Conservation (phyloP, 1,140 invertebrate species). For the Cherax destructor region DNA sequence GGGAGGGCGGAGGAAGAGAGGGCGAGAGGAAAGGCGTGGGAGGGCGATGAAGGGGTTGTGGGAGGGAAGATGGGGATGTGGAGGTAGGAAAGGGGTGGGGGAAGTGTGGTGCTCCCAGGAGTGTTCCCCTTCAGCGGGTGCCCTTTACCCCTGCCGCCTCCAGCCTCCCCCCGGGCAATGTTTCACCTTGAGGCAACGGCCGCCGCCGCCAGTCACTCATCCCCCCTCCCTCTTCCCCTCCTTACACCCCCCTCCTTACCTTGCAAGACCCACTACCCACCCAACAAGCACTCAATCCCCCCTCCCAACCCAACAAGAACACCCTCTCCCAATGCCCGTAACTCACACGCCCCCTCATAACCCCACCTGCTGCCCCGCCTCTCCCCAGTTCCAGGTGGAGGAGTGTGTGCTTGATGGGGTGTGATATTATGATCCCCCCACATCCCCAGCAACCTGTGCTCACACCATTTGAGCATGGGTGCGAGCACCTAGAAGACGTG, state of each 20-base stretch:
- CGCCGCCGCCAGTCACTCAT: slow-evolving; percentile 24
- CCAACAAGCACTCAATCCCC: too few relatives aligned
- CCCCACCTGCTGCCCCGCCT: too few relatives aligned
- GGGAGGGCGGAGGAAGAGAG: background rate
- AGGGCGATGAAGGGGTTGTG: background rate
- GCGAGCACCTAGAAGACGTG: background rate
- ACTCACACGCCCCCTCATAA: background rate
- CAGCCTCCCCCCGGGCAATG: slow-evolving; percentile 63
- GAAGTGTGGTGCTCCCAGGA: slow-evolving; percentile 47
- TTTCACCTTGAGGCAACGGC: slow-evolving; percentile 66
- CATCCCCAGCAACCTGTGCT: too few relatives aligned
- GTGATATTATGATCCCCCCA: too few relatives aligned
- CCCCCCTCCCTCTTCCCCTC: background rate
- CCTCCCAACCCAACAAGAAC: too few relatives aligned
- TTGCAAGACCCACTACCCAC: background rate
- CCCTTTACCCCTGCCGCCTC: slow-evolving; percentile 62
- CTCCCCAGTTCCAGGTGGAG: too few relatives aligned
- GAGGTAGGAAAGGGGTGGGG: background rate
- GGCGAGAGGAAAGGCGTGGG: background rate
- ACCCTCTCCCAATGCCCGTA: background rate
- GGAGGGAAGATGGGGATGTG: background rate
- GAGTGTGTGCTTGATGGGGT: too few relatives aligned
- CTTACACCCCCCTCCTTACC: background rate
- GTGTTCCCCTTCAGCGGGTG: slow-evolving; percentile 61
- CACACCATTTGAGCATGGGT: too few relatives aligned